A percentile compares a stretch with the other conserved stretches of the same genome.
phyloP scores from a whole-genome alignment of 2,797 vertebrate species.

The Paedocypris micromegethes region DNA sequence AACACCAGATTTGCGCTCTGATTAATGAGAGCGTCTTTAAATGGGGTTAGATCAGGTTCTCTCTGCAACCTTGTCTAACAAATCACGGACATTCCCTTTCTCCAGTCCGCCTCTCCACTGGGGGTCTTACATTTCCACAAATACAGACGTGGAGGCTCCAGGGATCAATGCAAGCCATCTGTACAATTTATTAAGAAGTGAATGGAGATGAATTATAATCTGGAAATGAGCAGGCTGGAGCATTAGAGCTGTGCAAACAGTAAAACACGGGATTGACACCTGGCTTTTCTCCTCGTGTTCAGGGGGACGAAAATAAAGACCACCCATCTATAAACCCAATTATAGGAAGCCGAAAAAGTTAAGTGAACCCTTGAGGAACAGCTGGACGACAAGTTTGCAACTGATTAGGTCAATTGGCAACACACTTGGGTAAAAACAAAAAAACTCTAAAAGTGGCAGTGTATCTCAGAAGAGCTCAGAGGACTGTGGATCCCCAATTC shows the following conservation, averaged over 20 bases:
- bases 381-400: too few relatives aligned
- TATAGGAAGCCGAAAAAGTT: too few relatives aligned
- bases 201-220: slow-evolving; percentile 68
- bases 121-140: slow-evolving; percentile 63
- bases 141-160: slow-evolving; percentile 51
- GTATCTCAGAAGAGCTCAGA: too few relatives aligned
- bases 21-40: slow-evolving; percentile 34
- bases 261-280: slow-evolving; percentile 11
- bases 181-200: slow-evolving; percentile 63
- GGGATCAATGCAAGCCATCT: slow-evolving; percentile 62
- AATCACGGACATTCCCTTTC: slow-evolving; percentile 20
- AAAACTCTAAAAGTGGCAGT: too few relatives aligned
- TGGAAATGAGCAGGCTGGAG: slow-evolving; percentile 28
- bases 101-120: slow-evolving; percentile 21
- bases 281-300: background rate
- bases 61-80: slow-evolving; percentile 22
- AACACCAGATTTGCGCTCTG: slow-evolving; percentile 45
- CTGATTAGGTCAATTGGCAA: too few relatives aligned
- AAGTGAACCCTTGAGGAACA: too few relatives aligned
- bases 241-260: slow-evolving; percentile 25
- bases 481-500: too few relatives aligned
- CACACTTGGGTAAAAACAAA: too few relatives aligned
- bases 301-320: background rate
- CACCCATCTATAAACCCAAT: too few relatives aligned
- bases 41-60: slow-evolving; percentile 33